phyloP scores from a whole-genome alignment of 2,888 invertebrate genomes.

The Ectropis crepuscularia region DNA sequence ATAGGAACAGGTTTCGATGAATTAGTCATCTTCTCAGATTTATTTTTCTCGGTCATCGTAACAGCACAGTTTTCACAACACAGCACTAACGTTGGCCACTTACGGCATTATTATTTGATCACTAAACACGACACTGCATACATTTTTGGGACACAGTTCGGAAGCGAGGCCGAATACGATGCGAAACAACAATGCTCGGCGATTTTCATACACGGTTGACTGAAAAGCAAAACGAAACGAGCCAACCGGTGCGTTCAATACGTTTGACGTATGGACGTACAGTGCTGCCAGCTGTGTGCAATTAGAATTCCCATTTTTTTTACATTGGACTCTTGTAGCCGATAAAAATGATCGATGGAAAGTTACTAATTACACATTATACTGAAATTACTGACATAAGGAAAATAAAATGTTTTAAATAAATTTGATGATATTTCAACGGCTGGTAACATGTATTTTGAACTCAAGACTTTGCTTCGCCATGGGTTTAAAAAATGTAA shows the following conservation, averaged over 20 bases:
- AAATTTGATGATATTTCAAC: too few relatives aligned
- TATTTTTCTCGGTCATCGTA: constrained; percentile 84
- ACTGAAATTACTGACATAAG: too few relatives aligned
- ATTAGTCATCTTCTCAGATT: constrained; percentile 85
- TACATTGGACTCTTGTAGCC: too few relatives aligned
- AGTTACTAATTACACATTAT: too few relatives aligned
- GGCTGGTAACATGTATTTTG: too few relatives aligned
- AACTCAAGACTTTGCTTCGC: too few relatives aligned
- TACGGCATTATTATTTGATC: constrained; percentile 76
- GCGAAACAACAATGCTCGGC: constrained; percentile 66
- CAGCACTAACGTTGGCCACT: constrained; percentile 67
- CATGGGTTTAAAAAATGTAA: too few relatives aligned
- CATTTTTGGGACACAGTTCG: constrained; percentile 66
- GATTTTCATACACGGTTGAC: constrained; percentile 61
- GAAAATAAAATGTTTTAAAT: too few relatives aligned
- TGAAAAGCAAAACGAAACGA: constrained; percentile 50
- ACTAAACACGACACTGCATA: constrained; percentile 74
- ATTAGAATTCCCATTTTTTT: not conserved
- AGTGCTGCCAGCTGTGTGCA: constrained; percentile 7
- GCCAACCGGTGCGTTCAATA: constrained; percentile 71
- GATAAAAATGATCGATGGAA: too few relatives aligned
- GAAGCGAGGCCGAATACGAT: constrained; percentile 59
- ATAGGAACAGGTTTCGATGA: constrained; percentile 95
- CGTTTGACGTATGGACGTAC: constrained; percentile 58
- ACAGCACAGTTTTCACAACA: constrained; percentile 75